A percentile compares a stretch with the other conserved stretches of the same genome.
Conservation (phyloP, 2,797 vertebrate genomes). For the Lateolabrax maculatus region DNA sequence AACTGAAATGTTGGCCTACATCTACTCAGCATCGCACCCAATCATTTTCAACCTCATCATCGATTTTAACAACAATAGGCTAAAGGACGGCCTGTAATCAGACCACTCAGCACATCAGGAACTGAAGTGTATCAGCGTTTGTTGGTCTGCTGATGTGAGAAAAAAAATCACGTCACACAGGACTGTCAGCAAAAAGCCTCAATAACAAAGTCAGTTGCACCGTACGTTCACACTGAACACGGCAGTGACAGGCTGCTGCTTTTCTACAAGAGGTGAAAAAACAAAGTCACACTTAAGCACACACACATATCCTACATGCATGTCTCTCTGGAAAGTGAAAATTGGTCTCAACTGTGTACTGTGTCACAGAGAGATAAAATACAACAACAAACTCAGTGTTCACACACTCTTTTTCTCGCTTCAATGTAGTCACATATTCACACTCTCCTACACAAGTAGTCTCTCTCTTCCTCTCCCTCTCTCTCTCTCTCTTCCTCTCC, state of each 20-base stretch:
- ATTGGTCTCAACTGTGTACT: constrained; percentile 45
- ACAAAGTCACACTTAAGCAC: constrained; percentile 6
- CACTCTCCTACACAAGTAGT: background rate
- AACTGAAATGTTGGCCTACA: constrained; percentile 15
- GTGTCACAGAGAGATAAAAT: constrained; percentile 17
- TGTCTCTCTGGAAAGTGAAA: constrained; percentile 46
- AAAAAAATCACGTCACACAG: constrained; percentile 5
- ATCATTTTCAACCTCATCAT: constrained; percentile 21
- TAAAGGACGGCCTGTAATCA: constrained; percentile 18
- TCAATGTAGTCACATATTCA: background rate
- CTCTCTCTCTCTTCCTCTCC: constrained; percentile 1
- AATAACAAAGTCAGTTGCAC: constrained; percentile 4
- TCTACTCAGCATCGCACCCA: constrained; percentile 8
- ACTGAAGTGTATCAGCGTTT: constrained; percentile 28
- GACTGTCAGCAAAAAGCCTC: constrained; percentile 43
- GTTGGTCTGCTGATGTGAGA: constrained; percentile 47
- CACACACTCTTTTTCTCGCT: constrained; percentile 11
- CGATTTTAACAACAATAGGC: constrained; percentile 22
- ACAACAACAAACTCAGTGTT: constrained; percentile 17
- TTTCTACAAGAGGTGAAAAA: constrained; percentile 25
- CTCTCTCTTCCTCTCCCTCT: background rate
- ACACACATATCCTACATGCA: background rate
- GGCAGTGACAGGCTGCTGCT: constrained; percentile 16
- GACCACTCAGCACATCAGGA: constrained; percentile 41
- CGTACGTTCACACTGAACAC: constrained; percentile 15